These are phyloP conservation scores for Cavia porcellus DNA, from an alignment of 2,113 vertebrate genomes.

Conservation along the genomic window DNA sequence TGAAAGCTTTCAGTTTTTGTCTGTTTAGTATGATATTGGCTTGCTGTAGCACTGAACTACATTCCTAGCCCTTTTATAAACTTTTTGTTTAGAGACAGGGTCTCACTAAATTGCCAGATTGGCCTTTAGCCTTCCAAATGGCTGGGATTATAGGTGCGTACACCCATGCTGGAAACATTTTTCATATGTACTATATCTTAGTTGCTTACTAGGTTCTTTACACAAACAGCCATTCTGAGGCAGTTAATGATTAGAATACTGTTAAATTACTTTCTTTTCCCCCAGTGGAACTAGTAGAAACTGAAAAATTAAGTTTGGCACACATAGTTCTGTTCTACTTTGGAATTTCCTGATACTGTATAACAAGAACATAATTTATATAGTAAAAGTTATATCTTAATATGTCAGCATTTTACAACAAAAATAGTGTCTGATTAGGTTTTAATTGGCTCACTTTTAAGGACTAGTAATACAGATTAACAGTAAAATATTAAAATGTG, in stretches of 20 bases:
- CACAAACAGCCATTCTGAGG: background rate
- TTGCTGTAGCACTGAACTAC: background rate
- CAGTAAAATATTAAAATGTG: background rate
- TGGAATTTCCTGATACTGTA: constrained; percentile 23
- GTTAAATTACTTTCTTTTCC: background rate
- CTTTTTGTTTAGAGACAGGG: background rate
- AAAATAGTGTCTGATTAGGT: background rate
- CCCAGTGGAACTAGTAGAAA: background rate
- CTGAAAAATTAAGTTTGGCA: background rate
- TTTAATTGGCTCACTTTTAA: constrained; percentile 39
- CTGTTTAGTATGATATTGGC: no score
- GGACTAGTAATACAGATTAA: background rate
- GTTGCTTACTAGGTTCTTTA: background rate
- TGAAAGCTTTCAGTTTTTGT: no score
- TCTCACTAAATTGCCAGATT: background rate
- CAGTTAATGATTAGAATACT: background rate
- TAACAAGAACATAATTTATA: constrained; percentile 21
- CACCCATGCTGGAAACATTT: background rate
- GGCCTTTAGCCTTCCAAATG: background rate
- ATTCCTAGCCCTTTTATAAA: background rate
- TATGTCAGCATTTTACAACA: constrained; percentile 3
- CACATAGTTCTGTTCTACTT: constrained; percentile 33
- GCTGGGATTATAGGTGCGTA: background rate
- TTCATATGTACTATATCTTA: background rate
- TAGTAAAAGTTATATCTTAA: background rate